Base-by-base conservation (phyloP, 2,888 invertebrate species). In the Psococerastis gibbosa region DNA sequence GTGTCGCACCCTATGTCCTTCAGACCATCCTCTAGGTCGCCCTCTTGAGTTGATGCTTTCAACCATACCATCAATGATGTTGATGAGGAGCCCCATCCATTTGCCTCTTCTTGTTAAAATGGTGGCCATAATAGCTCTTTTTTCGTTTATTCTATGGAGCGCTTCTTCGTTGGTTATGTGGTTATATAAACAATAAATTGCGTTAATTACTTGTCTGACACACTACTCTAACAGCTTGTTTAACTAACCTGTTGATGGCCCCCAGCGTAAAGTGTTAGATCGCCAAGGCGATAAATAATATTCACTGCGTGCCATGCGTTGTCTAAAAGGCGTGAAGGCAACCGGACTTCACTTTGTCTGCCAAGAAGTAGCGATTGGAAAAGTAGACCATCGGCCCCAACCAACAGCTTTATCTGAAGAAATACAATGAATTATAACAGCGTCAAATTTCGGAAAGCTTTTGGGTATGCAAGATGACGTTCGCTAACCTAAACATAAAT, bases 241-340 rank as follows among this genome's bases (percentile, higher is more conserved):
- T 22, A 32, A 32, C 60, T 61, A 57, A 81, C 81, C 63, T 65
- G 63, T 23, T 60, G 59, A 48, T 66, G 62, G 13, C 66, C 65
- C 43, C 66, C 64, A 3, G 69, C 63, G 44, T 62, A 65, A 41
- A 73, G 57, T 0, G 70, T 69, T 15, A 72, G 59, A 56, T 71
- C 71, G 9, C 70, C 71, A n/a, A 69, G 59, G 47, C 63, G 61
- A 60, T 76, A 75, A 42, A 72, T 65, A 41, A 81, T 61, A 56
- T 73, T 74, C 43, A 79, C 73, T 56, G 71, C 75, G 62, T 85
- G 82, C 85, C 85, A 85, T 55, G 67, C 71, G 63, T 85, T 85
- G 65, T 85, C 78, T 46, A 84, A 66, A 50, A 81, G 71, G 55
- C 73, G 71, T 46, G 73, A 75, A 43, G 67, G 66, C 46, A 83